Conservation (phyloP, 2,797 vertebrate species). For the Rhinogobio ventralis region DNA sequence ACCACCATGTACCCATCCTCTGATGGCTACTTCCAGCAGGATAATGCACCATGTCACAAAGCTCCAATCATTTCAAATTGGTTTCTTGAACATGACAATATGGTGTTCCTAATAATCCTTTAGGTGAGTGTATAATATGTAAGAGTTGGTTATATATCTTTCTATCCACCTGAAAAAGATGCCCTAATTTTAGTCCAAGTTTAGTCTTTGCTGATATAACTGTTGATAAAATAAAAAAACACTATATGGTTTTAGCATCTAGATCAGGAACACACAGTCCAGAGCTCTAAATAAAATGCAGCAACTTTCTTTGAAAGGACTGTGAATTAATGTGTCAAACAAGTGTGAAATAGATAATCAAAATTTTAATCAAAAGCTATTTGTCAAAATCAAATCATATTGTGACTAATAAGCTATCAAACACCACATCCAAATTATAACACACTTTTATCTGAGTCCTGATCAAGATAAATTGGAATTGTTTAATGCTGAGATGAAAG, state of each 20-base stretch:
- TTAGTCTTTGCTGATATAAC: neutral
- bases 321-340: constrained; percentile 2
- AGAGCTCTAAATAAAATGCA: neutral
- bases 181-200: neutral
- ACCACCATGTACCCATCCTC: too few relatives aligned
- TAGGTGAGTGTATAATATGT: too few relatives aligned
- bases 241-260: neutral
- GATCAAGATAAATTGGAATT: constrained; percentile 29
- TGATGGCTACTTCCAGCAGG: too few relatives aligned
- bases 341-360: constrained; percentile 32
- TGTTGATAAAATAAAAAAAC: neutral
- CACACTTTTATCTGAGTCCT: neutral
- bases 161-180: neutral
- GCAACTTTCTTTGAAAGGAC: neutral
- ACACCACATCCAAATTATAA: constrained; percentile 28
- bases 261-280: neutral
- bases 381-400: constrained; percentile 36
- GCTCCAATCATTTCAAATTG: too few relatives aligned
- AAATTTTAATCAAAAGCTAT: constrained; percentile 29
- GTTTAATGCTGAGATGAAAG: constrained; percentile 18
- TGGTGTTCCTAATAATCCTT: too few relatives aligned
- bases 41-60: too few relatives aligned
- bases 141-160: neutral
- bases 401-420: constrained; percentile 41
- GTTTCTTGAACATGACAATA: too few relatives aligned